Evolutionary conservation across 2,113 vertebrate genomes (phyloP).

Genomic region (Rousettus leschenaultii): DNA sequence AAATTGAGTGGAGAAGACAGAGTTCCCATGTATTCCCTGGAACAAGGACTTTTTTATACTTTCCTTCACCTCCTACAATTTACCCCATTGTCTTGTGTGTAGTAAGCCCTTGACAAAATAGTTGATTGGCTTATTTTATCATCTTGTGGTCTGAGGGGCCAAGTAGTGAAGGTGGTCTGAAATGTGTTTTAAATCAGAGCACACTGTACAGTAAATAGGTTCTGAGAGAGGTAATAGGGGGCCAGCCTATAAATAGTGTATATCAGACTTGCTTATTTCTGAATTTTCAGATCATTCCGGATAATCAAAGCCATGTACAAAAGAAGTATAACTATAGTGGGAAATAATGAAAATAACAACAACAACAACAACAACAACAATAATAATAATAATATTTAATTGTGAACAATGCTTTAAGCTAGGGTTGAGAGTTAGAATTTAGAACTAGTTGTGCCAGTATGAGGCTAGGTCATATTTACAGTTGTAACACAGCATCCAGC

Average conservation of each 20-base stretch:
- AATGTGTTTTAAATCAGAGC: conserved; percentile 4
- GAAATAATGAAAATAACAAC: not conserved
- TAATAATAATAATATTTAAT: not conserved
- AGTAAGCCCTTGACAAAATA: not conserved
- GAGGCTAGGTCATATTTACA: not conserved
- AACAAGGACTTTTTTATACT: not conserved
- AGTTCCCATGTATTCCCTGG: not conserved
- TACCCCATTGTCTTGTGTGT: not conserved
- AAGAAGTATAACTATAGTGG: not conserved
- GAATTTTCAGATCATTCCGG: conserved; percentile 16
- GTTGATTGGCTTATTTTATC: not conserved
- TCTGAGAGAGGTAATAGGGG: not conserved
- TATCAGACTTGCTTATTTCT: not conserved
- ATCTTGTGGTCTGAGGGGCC: not conserved
- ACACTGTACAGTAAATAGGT: not conserved
- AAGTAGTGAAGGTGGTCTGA: not conserved
- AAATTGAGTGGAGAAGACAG: not conserved
- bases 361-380: too few species aligned
- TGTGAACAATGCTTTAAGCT: not conserved
- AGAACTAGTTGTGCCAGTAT: not conserved
- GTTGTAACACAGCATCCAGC: not conserved
- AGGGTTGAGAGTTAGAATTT: not conserved
- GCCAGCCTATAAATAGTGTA: not conserved
- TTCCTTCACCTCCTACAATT: not conserved
- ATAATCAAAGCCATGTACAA: not conserved